Base-by-base conservation (phyloP, 2,113 vertebrate genomes). In the Anhinga rufa region DNA sequence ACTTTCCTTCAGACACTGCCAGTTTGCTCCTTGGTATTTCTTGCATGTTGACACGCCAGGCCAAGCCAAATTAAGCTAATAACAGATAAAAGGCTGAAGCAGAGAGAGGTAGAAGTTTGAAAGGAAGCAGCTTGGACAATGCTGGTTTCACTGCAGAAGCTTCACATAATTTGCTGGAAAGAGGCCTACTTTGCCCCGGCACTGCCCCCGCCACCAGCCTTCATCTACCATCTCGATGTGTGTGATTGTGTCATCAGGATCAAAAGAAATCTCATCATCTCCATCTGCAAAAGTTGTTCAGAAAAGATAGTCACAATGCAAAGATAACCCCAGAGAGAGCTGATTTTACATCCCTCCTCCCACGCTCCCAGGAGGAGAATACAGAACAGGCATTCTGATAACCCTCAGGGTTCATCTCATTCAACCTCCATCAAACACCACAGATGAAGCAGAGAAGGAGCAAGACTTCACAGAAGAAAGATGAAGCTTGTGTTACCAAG, bases 151-250 rank as follows among this genome's bases (percentile, higher is more conserved):
- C 94, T 99, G 69, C 26, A 98, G 95, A 61, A 99, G 98, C 95
- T 98, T 89, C 90, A 99, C 99, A 9, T 99, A 99, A 82, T 98
- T 97, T 24, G 99, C 98, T n/a, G 99, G 99, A 74, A 99, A 99
- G 61, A 99, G 98, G 64, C 99, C 99, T 0, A 96, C 82, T 61
- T 60, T 96, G 17, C 98, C 99, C 1, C 68, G 96, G 93, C 99
- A 99, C 42, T 86, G 95, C 51, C 99, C 99, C 87, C 96, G 98
- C 99, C 99, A 99, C 99, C 99, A 99, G 91, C 98, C 99, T 82
- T 99, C 99, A 3, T 99, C 99, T 38, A 99, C 98, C 99, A 99
- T 99, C 98, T 99, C 99, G 9, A 99, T 98, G 95, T 99, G 97
- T 19, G 98, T 99, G 98, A 99, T 99, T 68, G 98, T 75, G 48